Conservation (phyloP, 2,113 vertebrate genomes). For the Calyptomena viridis region DNA sequence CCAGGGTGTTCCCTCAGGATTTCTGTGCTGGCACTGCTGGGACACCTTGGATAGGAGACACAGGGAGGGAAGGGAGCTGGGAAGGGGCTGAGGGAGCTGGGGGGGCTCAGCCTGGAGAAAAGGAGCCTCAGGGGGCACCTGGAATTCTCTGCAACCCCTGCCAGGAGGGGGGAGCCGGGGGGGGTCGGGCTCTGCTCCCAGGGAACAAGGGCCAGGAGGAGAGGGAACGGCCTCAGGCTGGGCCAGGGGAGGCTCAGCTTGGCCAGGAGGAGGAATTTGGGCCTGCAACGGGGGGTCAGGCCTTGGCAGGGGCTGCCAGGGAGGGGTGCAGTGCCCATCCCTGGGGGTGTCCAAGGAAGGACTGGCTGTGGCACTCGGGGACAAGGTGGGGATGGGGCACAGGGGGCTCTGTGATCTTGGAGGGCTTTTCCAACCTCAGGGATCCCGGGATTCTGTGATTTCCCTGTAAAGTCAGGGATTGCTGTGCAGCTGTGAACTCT, state of each 20-base stretch:
- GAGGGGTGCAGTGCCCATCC: neutral
- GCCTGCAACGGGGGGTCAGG: too few relatives aligned
- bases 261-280: too few relatives aligned
- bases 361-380: neutral
- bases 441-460: neutral
- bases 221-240: too few relatives aligned
- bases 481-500: neutral
- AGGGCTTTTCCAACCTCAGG: rapidly evolving
- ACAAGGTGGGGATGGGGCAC: rapidly evolving
- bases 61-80: neutral
- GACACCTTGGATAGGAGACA: neutral
- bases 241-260: too few relatives aligned
- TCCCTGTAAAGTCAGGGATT: neutral
- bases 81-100: neutral
- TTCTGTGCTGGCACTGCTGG: neutral
- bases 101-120: neutral
- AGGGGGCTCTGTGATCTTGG: rapidly evolving
- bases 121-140: too few relatives aligned
- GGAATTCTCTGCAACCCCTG: too few relatives aligned
- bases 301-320: neutral
- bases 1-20: neutral
- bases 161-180: too few relatives aligned
- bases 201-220: too few relatives aligned
- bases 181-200: too few relatives aligned
- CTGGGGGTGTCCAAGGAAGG: neutral